Conservation (phyloP, 2,113 vertebrate species). For the Aspiorhynchus laticeps region DNA sequence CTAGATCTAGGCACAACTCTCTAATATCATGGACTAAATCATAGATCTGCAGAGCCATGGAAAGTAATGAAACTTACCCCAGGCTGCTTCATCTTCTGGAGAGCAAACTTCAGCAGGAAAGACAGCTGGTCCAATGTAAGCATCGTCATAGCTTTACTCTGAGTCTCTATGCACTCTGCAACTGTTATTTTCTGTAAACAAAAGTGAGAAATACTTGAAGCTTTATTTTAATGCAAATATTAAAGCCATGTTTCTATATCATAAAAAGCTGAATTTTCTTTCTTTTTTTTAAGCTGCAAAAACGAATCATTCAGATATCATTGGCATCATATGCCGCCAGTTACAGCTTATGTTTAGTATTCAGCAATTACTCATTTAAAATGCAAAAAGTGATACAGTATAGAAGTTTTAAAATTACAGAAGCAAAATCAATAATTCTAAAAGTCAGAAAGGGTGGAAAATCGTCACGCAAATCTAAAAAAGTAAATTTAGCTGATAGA, state of each 20-base stretch:
- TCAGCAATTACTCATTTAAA: not conserved
- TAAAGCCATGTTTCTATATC: not conserved
- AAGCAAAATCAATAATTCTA: not conserved
- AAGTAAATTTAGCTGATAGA: not conserved
- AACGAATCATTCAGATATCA: not conserved
- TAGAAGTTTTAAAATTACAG: not conserved
- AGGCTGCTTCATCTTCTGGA: constrained; percentile 99
- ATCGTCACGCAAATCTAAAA: not conserved
- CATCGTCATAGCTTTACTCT: constrained; percentile 99
- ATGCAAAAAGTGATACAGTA: not conserved
- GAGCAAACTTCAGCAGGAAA: constrained; percentile 98
- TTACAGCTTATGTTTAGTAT: not conserved
- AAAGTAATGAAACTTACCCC: constrained; percentile 84
- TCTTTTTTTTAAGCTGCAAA: not conserved
- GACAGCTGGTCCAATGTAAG: constrained; percentile 95
- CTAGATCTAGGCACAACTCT: not conserved
- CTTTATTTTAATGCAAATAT: constrained; percentile 15
- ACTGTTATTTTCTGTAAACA: constrained; percentile 95
- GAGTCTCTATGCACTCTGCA: constrained; percentile 98
- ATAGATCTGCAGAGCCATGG: not conserved
- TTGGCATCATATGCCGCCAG: not conserved
- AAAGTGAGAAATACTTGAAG: constrained; percentile 33
- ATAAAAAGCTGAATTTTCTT: not conserved
- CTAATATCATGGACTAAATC: not conserved
- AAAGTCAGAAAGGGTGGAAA: not conserved